Evolutionary conservation across 2,888 invertebrate species (phyloP).

Genomic region (Chaetogeoica ovagalla): DNA sequence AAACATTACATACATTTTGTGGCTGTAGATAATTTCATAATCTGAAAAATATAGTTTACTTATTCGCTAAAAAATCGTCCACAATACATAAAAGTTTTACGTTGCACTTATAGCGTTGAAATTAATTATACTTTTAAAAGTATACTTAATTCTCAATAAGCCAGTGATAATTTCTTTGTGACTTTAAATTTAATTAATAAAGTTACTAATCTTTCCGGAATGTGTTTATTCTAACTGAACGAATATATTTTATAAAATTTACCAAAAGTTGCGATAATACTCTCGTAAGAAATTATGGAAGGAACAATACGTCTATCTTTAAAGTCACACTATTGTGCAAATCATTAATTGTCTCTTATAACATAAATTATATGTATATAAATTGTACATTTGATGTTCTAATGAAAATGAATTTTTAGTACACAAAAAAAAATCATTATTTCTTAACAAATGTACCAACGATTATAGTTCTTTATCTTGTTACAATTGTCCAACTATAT

Average conservation of each 20-base stretch:
- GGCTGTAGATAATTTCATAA: conserved; percentile 27
- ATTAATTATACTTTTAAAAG: conserved; percentile 43
- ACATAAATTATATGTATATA: neutral
- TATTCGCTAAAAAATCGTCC: conserved; percentile 12
- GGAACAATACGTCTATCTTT: conserved; percentile 14
- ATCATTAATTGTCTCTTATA: conserved; percentile 4
- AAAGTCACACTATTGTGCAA: neutral
- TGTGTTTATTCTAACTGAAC: conserved; percentile 40
- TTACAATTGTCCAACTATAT: too few species aligned
- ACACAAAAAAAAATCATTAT: too few species aligned
- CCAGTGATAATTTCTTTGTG: conserved; percentile 36
- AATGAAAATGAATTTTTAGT: neutral
- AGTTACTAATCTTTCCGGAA: conserved; percentile 37
- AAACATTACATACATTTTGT: neutral
- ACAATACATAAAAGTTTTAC: conserved; percentile 24
- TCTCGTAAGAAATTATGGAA: conserved; percentile 29
- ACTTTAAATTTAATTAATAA: conserved; percentile 44
- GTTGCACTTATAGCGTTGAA: conserved; percentile 31
- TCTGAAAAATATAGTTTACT: conserved; percentile 3
- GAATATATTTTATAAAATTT: conserved; percentile 42
- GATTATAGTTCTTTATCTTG: too few species aligned
- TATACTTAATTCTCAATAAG: conserved; percentile 34
- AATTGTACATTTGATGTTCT: neutral
- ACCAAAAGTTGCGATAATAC: conserved; percentile 14
- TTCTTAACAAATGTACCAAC: too few species aligned